phyloP scores from a whole-genome alignment of 2,888 invertebrate species.

The Ethmia dodecea region DNA sequence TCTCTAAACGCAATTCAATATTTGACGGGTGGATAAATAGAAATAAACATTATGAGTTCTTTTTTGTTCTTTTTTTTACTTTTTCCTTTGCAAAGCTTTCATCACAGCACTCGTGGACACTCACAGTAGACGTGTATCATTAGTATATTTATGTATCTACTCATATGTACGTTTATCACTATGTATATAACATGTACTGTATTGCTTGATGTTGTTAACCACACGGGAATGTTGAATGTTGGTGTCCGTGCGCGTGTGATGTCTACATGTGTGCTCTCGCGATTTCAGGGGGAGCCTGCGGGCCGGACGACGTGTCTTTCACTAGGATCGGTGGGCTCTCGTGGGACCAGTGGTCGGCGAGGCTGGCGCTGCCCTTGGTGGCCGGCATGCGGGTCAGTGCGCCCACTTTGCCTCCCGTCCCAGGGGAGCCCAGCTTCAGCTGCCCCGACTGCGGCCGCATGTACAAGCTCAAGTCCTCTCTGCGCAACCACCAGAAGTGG shows the following conservation, averaged over 20 bases:
- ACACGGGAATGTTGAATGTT: slow-evolving; percentile 56
- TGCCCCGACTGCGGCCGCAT: slow-evolving; percentile 90
- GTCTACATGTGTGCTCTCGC: slow-evolving; percentile 23
- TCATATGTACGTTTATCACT: slow-evolving; percentile 25
- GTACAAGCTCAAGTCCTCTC: slow-evolving; percentile 91
- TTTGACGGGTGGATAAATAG: slow-evolving; percentile 5
- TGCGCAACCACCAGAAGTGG: slow-evolving; percentile 91
- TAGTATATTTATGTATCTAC: slow-evolving; percentile 32
- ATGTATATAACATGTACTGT: slow-evolving; percentile 55
- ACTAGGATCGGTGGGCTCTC: slow-evolving; percentile 82
- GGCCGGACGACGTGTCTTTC: slow-evolving; percentile 82
- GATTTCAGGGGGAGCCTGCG: slow-evolving; percentile 49
- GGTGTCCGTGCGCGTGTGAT: slow-evolving; percentile 17
- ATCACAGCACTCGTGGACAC: slow-evolving; percentile 75
- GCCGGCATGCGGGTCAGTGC: slow-evolving; percentile 75
- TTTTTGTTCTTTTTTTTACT: slow-evolving; percentile 61
- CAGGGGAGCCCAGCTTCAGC: slow-evolving; percentile 80
- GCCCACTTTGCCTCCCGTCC: slow-evolving; percentile 32
- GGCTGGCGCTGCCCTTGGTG: slow-evolving; percentile 84
- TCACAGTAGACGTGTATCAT: slow-evolving; percentile 58
- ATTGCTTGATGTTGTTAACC: slow-evolving; percentile 64
- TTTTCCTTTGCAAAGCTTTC: slow-evolving; percentile 69
- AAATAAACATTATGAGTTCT: slow-evolving; percentile 65
- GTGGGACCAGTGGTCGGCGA: slow-evolving; percentile 86
- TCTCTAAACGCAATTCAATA: too few species aligned